Percentiles rank a stretch among this genome's conserved stretches.
phyloP scores from a whole-genome alignment of 2,888 invertebrate genomes.

The Drosophila nigritarsus region DNA sequence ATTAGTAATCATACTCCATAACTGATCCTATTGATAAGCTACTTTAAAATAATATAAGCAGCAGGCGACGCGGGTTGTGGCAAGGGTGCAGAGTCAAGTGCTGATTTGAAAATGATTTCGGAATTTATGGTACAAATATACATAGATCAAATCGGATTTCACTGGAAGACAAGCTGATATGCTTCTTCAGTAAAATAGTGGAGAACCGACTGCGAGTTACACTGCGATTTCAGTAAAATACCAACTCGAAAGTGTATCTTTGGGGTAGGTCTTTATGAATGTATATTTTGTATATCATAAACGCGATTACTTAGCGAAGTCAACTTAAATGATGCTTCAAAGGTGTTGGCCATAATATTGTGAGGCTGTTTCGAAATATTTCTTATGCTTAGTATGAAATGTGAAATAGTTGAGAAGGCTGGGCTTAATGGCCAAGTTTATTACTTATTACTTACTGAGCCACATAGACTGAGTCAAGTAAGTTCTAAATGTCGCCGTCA shows the following conservation, averaged over 20 bases:
- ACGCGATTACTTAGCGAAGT: neutral
- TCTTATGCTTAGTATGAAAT: neutral
- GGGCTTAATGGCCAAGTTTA: slow-evolving; percentile 41
- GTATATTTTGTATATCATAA: slow-evolving; percentile 4
- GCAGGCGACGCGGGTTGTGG: neutral
- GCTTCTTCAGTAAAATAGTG: rapidly evolving
- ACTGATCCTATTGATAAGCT: slow-evolving; percentile 6
- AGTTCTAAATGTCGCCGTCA: slow-evolving; percentile 74
- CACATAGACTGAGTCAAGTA: slow-evolving; percentile 54
- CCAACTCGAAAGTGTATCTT: slow-evolving; percentile 29
- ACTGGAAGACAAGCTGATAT: neutral
- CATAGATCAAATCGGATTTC: neutral
- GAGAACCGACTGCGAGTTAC: neutral
- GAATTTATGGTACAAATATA: neutral
- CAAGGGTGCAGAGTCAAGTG: neutral
- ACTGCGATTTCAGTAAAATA: neutral
- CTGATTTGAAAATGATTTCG: neutral
- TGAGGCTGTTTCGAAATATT: neutral
- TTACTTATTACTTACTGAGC: slow-evolving; percentile 12
- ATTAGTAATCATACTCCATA: slow-evolving; percentile 15
- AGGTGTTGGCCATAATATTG: slow-evolving; percentile 19
- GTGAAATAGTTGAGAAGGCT: slow-evolving; percentile 16
- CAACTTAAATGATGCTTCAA: neutral
- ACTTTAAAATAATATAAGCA: neutral
- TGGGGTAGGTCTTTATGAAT: slow-evolving; percentile 53